Percentiles rank a stretch among this genome's conserved stretches.
Evolutionary conservation across 2,797 vertebrate genomes (phyloP).

Genomic region (Syngnathus rostellatus): DNA sequence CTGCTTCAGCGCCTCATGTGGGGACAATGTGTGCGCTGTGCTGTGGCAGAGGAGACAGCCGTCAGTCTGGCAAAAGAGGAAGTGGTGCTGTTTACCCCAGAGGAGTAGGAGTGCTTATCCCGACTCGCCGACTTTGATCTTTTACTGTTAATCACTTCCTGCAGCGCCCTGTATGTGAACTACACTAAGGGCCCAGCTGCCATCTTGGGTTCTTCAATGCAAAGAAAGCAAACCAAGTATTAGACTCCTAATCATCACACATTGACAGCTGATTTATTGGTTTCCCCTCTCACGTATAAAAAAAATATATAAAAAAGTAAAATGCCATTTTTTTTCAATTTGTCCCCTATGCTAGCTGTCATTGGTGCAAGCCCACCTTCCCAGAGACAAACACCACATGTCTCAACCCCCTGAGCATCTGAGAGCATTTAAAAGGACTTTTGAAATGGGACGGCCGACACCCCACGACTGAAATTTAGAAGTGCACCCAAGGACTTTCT

Average conservation of each 20-base stretch:
- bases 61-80: constrained; percentile 71
- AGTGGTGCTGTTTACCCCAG: constrained; percentile 68
- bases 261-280: constrained; percentile 1
- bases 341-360: not conserved
- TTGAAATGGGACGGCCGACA: constrained; percentile 37
- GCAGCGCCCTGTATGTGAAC: constrained; percentile 75
- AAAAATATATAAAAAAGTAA: no score
- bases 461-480: constrained; percentile 32
- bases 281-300: no score
- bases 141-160: constrained; percentile 80
- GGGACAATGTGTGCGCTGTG: constrained; percentile 74
- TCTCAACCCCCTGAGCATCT: constrained; percentile 35
- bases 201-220: not conserved
- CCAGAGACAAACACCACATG: not conserved
- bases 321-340: no score
- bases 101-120: constrained; percentile 78
- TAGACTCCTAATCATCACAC: not conserved
- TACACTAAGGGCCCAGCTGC: not conserved
- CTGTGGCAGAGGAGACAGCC: constrained; percentile 55
- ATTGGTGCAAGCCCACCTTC: constrained; percentile 9
- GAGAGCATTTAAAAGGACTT: constrained; percentile 46
- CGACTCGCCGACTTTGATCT: constrained; percentile 75
- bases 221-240: not conserved
- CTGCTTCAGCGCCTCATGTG: constrained; percentile 68
- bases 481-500: constrained; percentile 43